Conservation (phyloP, 2,797 vertebrate genomes). For the Sebastolobus alascanus region DNA sequence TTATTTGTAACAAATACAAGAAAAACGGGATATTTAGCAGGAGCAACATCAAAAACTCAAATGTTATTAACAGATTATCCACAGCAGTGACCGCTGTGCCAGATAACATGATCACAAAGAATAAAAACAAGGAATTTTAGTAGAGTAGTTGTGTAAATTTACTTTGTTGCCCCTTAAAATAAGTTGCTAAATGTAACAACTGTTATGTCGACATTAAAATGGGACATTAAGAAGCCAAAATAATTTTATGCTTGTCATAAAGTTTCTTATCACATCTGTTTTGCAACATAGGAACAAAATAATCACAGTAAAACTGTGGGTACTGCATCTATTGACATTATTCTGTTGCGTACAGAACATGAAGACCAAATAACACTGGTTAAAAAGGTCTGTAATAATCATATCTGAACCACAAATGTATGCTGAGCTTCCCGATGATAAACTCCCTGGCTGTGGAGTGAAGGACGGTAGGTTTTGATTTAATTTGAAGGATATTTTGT, state of each 20-base stretch:
- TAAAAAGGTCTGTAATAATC: slow-evolving; percentile 13
- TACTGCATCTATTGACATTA: slow-evolving; percentile 4
- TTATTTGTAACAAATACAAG: not conserved
- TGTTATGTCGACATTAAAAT: not conserved
- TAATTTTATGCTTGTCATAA: not conserved
- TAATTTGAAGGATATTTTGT: slow-evolving; percentile 48
- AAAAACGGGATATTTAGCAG: not conserved
- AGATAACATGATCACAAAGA: not conserved
- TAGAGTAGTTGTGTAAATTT: not conserved
- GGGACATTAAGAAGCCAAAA: not conserved
- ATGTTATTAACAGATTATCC: not conserved
- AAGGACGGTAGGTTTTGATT: slow-evolving; percentile 44
- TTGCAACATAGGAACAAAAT: slow-evolving; percentile 24
- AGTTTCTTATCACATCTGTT: slow-evolving; percentile 18
- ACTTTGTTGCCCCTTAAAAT: not conserved
- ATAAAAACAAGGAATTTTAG: not conserved
- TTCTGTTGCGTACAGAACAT: slow-evolving; percentile 46
- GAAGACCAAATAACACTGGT: slow-evolving; percentile 44
- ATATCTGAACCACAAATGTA: slow-evolving; percentile 23
- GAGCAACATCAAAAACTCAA: not conserved
- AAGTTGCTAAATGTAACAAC: not conserved
- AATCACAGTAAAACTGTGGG: slow-evolving; percentile 6
- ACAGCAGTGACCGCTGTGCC: not conserved
- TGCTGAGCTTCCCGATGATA: slow-evolving; percentile 31
- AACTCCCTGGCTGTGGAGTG: slow-evolving; percentile 19